Evolutionary conservation across 2,888 invertebrate species (phyloP).

Genomic region (Cremastinae sp.): DNA sequence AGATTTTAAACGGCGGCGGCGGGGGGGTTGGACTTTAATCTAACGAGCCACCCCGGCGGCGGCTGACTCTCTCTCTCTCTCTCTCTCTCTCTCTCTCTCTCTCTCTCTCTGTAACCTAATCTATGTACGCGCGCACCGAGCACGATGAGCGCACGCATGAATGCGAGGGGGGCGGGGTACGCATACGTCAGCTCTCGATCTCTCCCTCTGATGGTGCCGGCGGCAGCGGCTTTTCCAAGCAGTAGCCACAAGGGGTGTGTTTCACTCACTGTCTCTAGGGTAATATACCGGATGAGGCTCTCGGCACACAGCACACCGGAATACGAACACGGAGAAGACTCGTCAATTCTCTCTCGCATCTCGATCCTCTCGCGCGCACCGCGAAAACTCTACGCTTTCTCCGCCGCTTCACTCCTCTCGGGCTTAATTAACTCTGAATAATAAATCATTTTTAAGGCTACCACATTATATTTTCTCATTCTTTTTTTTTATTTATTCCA

Average conservation of each 20-base stretch:
- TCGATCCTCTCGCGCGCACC: background rate
- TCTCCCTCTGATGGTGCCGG: constrained; percentile 44
- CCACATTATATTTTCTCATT: too few species aligned
- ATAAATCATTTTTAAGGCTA: too few species aligned
- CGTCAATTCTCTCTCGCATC: constrained; percentile 15
- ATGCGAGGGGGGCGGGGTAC: constrained; percentile 4
- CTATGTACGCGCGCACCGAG: constrained; percentile 8
- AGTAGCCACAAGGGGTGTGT: constrained; percentile 74
- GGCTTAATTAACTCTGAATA: too few species aligned
- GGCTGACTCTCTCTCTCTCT: too few species aligned
- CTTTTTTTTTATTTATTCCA: too few species aligned
- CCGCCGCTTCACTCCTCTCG: too few species aligned
- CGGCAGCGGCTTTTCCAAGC: constrained; percentile 59
- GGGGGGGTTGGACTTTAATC: constrained; percentile 78
- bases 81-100: too few species aligned
- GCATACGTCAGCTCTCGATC: constrained; percentile 31
- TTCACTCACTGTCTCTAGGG: constrained; percentile 64
- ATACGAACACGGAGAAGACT: constrained; percentile 11
- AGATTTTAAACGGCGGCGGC: constrained; percentile 53
- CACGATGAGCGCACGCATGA: background rate
- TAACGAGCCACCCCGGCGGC: constrained; percentile 77
- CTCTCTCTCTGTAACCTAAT: constrained; percentile 57
- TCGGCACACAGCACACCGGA: constrained; percentile 10
- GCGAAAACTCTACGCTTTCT: too few species aligned
- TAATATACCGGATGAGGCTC: constrained; percentile 49